Conservation (phyloP, 2,113 vertebrate species). For the Parus major region DNA sequence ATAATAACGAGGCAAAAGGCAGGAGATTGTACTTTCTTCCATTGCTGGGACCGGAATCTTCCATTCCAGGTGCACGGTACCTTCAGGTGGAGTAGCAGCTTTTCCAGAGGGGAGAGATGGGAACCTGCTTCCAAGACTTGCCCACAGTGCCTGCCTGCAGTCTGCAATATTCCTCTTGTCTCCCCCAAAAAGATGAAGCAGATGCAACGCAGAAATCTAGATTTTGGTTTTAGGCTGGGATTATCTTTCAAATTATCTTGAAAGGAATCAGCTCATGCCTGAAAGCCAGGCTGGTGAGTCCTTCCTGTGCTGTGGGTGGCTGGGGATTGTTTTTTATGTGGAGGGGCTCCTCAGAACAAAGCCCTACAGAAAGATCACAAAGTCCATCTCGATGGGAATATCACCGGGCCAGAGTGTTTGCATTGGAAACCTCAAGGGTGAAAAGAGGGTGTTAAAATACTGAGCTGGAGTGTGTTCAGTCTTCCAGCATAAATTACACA, state of each 20-base stretch:
- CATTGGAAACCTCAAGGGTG: conserved; percentile 6
- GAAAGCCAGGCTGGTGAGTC: not conserved
- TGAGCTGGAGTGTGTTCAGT: conserved; percentile 27
- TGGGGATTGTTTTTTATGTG: not conserved
- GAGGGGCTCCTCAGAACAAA: not conserved
- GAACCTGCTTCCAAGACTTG: not conserved
- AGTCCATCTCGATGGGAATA: not conserved
- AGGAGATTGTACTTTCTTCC: not conserved
- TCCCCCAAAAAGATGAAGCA: not conserved
- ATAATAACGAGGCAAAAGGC: not conserved
- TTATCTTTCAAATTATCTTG: not conserved
- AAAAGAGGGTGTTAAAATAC: conserved; percentile 42
- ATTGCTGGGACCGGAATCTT: not conserved
- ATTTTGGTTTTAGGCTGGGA: not conserved
- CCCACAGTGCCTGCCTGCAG: not conserved
- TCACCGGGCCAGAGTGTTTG: not conserved
- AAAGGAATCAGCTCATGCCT: not conserved
- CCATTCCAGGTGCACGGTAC: not conserved
- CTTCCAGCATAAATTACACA: conserved; percentile 54
- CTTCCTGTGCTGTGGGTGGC: not conserved
- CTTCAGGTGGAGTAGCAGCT: not conserved
- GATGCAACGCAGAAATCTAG: not conserved
- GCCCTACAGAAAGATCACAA: not conserved
- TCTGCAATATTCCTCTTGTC: not conserved
- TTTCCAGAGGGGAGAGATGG: not conserved